A percentile compares a stretch with the other conserved stretches of the same genome.
Evolutionary conservation across 1,140 invertebrate species (phyloP).

Genomic region (Listronotus oregonensis): DNA sequence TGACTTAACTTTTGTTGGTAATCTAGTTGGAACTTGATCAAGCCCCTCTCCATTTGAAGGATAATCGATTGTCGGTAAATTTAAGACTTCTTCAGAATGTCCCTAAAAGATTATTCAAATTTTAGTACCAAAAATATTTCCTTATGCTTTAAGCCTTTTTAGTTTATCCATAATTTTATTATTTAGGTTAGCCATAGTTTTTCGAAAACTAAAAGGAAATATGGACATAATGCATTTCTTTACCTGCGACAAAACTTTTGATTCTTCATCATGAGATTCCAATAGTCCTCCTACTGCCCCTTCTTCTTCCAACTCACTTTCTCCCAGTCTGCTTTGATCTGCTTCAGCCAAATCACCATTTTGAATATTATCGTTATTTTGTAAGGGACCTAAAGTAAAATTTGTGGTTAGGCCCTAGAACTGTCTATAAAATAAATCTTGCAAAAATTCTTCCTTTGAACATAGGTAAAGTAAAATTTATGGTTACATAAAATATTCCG

Average conservation of each 20-base stretch:
- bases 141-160: too few relatives aligned
- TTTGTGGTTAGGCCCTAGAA: too few relatives aligned
- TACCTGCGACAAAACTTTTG: slow-evolving; percentile 27
- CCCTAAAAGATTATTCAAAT: slow-evolving; percentile 34
- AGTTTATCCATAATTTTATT: too few relatives aligned
- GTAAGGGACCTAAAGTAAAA: slow-evolving; percentile 14
- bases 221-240: too few relatives aligned
- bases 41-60: slow-evolving; percentile 45
- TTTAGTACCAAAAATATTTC: too few relatives aligned
- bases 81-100: slow-evolving; percentile 36
- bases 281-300: slow-evolving; percentile 52
- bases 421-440: too few relatives aligned
- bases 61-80: slow-evolving; percentile 40
- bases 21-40: slow-evolving; percentile 54
- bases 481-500: too few relatives aligned
- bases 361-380: slow-evolving; percentile 43
- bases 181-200: too few relatives aligned
- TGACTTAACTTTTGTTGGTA: slow-evolving; percentile 44
- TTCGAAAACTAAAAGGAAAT: too few relatives aligned
- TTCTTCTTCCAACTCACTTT: slow-evolving; percentile 48
- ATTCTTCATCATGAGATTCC: slow-evolving; percentile 32
- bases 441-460: too few relatives aligned
- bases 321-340: slow-evolving; percentile 50
- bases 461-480: too few relatives aligned
- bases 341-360: slow-evolving; percentile 55